Evolutionary conservation across 2,888 invertebrate genomes (phyloP).

Genomic region (Neoascia interrupta): DNA sequence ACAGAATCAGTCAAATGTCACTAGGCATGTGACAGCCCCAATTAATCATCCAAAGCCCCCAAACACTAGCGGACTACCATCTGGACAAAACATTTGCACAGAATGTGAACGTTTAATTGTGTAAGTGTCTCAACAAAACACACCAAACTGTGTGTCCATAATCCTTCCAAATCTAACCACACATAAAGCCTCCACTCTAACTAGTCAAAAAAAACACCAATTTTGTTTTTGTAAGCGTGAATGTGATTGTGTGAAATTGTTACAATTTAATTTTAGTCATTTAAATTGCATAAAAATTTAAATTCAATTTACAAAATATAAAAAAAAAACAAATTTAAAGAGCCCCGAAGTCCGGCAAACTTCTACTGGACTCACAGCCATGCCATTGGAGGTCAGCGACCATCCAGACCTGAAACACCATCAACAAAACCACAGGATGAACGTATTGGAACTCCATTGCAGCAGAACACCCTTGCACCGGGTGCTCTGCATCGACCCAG

Average conservation of each 20-base stretch:
- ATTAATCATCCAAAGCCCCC: constrained; percentile 84
- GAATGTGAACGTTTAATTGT: constrained; percentile 98
- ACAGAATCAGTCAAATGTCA: constrained; percentile 70
- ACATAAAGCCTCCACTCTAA: constrained; percentile 3
- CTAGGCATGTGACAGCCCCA: constrained; percentile 88
- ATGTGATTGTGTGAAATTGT: constrained; percentile 34
- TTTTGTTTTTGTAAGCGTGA: constrained; percentile 36
- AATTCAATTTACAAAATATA: constrained; percentile 16
- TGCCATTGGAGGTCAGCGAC: constrained; percentile 84
- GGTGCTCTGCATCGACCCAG: constrained; percentile 81
- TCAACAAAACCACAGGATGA: constrained; percentile 76
- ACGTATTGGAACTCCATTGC: constrained; percentile 80
- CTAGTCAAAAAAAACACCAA: too few relatives aligned
- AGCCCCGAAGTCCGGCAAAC: constrained; percentile 77
- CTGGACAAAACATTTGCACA: constrained; percentile 96
- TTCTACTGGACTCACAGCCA: constrained; percentile 90
- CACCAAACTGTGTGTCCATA: constrained; percentile 24
- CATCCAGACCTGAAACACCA: constrained; percentile 81
- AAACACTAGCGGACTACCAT: constrained; percentile 87
- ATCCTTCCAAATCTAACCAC: constrained; percentile 16
- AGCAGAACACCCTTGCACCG: constrained; percentile 82
- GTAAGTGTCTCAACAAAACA: constrained; percentile 85
- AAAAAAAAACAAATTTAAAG: constrained; percentile 70
- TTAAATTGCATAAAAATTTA: constrained; percentile 2
- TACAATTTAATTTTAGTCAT: background rate